These are phyloP conservation scores for Nemurella pictetii DNA, from an alignment of 2,888 invertebrate species.

Conservation along the genomic window DNA sequence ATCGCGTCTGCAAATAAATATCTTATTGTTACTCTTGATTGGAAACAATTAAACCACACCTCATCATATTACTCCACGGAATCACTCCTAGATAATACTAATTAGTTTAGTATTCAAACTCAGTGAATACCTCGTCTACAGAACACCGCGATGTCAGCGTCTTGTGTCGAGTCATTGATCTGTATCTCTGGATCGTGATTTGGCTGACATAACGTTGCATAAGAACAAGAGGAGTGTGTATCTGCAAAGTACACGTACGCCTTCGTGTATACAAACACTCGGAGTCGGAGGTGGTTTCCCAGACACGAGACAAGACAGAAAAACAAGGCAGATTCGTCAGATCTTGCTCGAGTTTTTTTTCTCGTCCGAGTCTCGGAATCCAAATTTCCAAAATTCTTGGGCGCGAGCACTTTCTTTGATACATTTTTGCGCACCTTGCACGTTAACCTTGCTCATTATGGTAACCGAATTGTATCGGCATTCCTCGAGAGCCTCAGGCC, in stretches of 20 bases:
- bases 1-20: neutral
- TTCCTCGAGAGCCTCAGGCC: neutral
- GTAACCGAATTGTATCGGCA: slow-evolving; percentile 21
- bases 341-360: too few relatives aligned
- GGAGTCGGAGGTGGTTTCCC: neutral
- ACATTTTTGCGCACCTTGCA: slow-evolving; percentile 1
- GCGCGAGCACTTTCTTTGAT: neutral
- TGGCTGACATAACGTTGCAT: neutral
- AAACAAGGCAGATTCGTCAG: neutral
- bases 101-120: neutral
- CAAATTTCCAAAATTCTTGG: neutral
- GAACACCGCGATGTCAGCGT: neutral
- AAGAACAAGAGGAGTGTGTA: neutral
- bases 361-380: neutral
- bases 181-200: neutral
- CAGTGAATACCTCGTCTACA: neutral
- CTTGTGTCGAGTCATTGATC: slow-evolving; percentile 7
- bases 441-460: slow-evolving; percentile 23
- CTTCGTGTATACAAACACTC: neutral
- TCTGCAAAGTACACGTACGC: neutral
- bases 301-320: neutral
- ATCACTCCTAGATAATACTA: neutral
- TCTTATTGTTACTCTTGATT: neutral
- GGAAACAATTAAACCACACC: neutral
- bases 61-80: neutral